Conservation (phyloP, 2,888 invertebrate genomes). For the Cerastis leucographa region DNA sequence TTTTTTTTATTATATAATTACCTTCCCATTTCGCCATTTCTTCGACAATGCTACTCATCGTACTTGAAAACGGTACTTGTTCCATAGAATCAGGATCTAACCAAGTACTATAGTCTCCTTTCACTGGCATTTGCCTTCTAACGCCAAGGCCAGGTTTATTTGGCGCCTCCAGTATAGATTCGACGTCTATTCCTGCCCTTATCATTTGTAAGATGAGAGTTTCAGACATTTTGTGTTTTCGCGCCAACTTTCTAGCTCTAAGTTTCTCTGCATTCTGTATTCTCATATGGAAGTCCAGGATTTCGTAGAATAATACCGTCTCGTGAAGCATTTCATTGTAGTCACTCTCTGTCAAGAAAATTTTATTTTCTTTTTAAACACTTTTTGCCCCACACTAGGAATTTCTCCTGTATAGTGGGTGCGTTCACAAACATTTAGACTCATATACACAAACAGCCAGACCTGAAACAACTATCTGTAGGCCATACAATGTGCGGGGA, state of each 20-base stretch:
- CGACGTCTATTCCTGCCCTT: rapidly evolving
- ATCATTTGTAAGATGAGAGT: not conserved
- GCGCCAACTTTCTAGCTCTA: not conserved
- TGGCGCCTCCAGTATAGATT: rapidly evolving
- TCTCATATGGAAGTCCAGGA: not conserved
- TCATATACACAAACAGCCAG: too few species aligned
- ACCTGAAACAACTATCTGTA: too few species aligned
- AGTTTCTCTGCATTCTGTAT: rapidly evolving
- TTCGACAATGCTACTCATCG: not conserved
- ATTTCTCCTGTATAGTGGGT: too few species aligned
- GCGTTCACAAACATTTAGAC: too few species aligned
- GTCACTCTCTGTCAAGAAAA: constrained; percentile 11
- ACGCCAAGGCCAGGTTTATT: rapidly evolving
- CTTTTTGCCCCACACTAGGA: too few species aligned
- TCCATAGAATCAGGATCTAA: not conserved
- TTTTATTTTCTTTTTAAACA: too few species aligned
- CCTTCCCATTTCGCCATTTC: not conserved
- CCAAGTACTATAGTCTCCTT: not conserved
- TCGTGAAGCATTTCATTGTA: not conserved
- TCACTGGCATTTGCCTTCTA: not conserved
- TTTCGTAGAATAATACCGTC: not conserved
- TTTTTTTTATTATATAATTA: not conserved
- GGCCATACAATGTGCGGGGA: too few species aligned
- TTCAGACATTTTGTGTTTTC: not conserved
- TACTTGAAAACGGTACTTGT: not conserved